Base-by-base conservation (phyloP, 2,888 invertebrate genomes). In the Lordiphosa andalusiaca region DNA sequence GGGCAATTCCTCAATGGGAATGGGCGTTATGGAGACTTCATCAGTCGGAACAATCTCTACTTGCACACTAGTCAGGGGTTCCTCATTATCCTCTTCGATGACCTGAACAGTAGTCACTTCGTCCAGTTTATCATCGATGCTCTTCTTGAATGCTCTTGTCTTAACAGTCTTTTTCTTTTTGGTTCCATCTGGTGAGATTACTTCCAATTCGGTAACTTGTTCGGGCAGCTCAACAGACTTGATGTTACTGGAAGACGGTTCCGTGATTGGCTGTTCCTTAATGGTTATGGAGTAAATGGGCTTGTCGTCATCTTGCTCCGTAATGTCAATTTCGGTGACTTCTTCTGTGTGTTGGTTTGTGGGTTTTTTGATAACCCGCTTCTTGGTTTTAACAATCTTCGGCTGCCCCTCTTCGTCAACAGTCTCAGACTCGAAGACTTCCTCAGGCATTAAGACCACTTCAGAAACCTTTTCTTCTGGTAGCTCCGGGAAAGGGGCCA, bases 311-410 rank as follows among this genome's bases (percentile, higher is more conserved):
- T 90, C 90, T 71, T 90, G 86, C 72, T 89, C 88, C 37, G 90
- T 84, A 16, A 90, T 90, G 48, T 88, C 82, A 47, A 91, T 90
- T 87, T 90, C 89, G 0, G 90, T 91, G 10, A 90, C 76, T 73
- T 91, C 90, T 39, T 90, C 85, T 70, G 87, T 89, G 40, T 85
- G 73, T 37, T 88, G 91, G 48, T 88, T 90, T 64, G 89, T 73
- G 0, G 87, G 88, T 70, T 90, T 91, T 55, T 87, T 90, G 37
- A 90, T 87, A 0, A 88, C 80, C 25, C 90, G 86, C 49, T 88
- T 90, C 50, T 89, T 90, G 10, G 87, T 85, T 30, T 87, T 86
- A 48, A 88, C 73, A 69, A 88, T 77, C 73, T 89, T 82, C 47
- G 73, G 54, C 25, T 60, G 62, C 19, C 88, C 88, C 25, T 82